A percentile compares a stretch with the other conserved stretches of the same genome.
Conservation (phyloP, 2,797 vertebrate species). For the Myripristis jacobus region DNA sequence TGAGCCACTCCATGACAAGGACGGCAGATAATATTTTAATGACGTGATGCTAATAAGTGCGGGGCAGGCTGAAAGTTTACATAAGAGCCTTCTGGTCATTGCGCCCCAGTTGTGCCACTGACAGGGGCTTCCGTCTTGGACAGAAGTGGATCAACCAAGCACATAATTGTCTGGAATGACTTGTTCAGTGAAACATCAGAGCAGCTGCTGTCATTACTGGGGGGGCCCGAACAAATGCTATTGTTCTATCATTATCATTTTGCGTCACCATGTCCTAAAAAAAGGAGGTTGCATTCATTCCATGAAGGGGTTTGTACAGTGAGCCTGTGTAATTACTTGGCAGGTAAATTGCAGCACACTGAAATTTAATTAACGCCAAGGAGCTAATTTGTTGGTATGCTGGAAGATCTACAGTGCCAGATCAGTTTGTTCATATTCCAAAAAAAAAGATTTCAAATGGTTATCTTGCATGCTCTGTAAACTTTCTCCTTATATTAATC, state of each 20-base stretch:
- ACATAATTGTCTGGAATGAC: slow-evolving; percentile 71
- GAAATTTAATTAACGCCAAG: neutral
- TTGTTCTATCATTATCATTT: slow-evolving; percentile 57
- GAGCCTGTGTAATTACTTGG: slow-evolving; percentile 32
- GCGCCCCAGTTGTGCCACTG: slow-evolving; percentile 69
- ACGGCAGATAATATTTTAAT: slow-evolving; percentile 77
- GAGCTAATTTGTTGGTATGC: too few relatives aligned
- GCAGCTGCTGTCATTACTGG: slow-evolving; percentile 59
- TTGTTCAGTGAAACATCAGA: slow-evolving; percentile 72
- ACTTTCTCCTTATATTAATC: too few relatives aligned
- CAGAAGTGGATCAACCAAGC: slow-evolving; percentile 67
- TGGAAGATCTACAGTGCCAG: too few relatives aligned
- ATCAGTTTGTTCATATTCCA: too few relatives aligned
- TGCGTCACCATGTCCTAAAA: slow-evolving; percentile 21
- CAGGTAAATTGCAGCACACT: neutral
- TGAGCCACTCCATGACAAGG: slow-evolving; percentile 56
- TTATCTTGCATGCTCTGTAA: too few relatives aligned
- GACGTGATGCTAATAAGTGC: slow-evolving; percentile 77
- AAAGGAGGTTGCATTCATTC: slow-evolving; percentile 10
- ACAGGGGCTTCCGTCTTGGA: slow-evolving; percentile 55
- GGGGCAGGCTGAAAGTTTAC: slow-evolving; percentile 74
- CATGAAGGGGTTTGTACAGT: slow-evolving; percentile 15
- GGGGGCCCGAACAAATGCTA: slow-evolving; percentile 47
- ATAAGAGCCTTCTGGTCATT: slow-evolving; percentile 70
- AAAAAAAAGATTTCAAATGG: neutral